A percentile compares a stretch with the other conserved stretches of the same genome.
Conservation (phyloP, 2,113 vertebrate species). For the Anguilla japonica region DNA sequence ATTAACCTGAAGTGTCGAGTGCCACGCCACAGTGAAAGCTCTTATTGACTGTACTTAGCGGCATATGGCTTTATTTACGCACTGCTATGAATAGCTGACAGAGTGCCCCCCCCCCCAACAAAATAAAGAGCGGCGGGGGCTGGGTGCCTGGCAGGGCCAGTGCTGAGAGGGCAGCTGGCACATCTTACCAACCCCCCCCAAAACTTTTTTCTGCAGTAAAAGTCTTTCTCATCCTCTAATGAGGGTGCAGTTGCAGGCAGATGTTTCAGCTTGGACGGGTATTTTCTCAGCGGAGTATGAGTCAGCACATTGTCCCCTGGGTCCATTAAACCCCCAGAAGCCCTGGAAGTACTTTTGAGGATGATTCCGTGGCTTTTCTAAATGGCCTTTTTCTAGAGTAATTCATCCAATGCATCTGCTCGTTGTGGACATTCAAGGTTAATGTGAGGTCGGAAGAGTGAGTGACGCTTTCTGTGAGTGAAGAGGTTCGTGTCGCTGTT, state of each 20-base stretch:
- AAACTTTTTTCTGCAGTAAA: conserved; percentile 42
- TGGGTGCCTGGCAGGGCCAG: conserved; percentile 45
- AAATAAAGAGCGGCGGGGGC: conserved; percentile 46
- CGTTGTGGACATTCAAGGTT: background rate
- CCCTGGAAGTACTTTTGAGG: background rate
- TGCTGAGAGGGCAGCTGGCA: conserved; percentile 44
- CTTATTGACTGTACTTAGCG: background rate
- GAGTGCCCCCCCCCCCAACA: background rate
- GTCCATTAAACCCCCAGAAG: background rate
- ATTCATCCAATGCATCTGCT: background rate
- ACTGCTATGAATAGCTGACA: conserved; percentile 35
- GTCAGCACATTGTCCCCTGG: background rate
- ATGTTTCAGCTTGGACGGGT: background rate
- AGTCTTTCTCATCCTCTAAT: background rate
- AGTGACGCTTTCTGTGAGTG: background rate
- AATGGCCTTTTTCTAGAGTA: background rate
- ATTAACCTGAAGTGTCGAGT: background rate
- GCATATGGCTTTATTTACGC: conserved; percentile 26
- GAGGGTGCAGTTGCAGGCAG: too few relatives aligned
- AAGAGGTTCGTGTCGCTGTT: background rate
- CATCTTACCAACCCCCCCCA: background rate
- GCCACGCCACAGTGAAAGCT: background rate
- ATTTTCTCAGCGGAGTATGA: background rate
- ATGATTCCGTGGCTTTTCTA: background rate
- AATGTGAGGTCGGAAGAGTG: background rate